Percentiles rank a stretch among this genome's conserved stretches.
Conservation (phyloP, 2,888 invertebrate species). For the Harpalus rubripes region DNA sequence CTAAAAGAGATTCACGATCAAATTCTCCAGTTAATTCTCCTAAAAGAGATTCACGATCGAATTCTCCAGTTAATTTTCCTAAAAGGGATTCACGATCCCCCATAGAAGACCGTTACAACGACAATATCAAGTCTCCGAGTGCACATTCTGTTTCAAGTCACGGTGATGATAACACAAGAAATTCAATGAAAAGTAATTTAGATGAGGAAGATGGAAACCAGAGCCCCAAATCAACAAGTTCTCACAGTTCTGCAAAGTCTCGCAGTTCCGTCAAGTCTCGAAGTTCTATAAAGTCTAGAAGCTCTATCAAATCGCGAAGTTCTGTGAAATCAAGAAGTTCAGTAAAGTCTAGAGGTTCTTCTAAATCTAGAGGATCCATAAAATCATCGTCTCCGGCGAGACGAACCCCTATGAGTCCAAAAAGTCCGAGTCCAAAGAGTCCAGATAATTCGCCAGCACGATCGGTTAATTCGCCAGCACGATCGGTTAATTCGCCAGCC, state of each 20-base stretch:
- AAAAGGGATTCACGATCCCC: constrained; percentile 60
- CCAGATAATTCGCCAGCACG: constrained; percentile 50
- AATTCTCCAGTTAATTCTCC: constrained; percentile 64
- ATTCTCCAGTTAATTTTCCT: constrained; percentile 62
- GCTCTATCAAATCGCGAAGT: constrained; percentile 31
- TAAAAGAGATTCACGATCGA: constrained; percentile 63
- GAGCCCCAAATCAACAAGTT: constrained; percentile 61
- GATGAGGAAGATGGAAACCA: constrained; percentile 55
- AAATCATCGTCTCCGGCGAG: constrained; percentile 63
- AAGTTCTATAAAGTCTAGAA: constrained; percentile 50
- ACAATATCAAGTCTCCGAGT: constrained; percentile 60
- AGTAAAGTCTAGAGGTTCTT: constrained; percentile 51
- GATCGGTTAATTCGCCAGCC: constrained; percentile 12
- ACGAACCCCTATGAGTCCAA: constrained; percentile 67
- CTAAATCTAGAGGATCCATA: constrained; percentile 10
- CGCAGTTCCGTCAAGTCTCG: constrained; percentile 51
- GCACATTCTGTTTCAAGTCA: constrained; percentile 55
- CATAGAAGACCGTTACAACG: constrained; percentile 33
- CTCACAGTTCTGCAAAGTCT: constrained; percentile 59
- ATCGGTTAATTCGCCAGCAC: constrained; percentile 37
- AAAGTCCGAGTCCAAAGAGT: constrained; percentile 61
- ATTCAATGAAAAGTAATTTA: constrained; percentile 51
- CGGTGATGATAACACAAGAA: constrained; percentile 49
- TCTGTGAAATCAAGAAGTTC: constrained; percentile 49
- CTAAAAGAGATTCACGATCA: constrained; percentile 58